Base-by-base conservation (phyloP, 2,113 vertebrate genomes). In the Trogon melanurus region DNA sequence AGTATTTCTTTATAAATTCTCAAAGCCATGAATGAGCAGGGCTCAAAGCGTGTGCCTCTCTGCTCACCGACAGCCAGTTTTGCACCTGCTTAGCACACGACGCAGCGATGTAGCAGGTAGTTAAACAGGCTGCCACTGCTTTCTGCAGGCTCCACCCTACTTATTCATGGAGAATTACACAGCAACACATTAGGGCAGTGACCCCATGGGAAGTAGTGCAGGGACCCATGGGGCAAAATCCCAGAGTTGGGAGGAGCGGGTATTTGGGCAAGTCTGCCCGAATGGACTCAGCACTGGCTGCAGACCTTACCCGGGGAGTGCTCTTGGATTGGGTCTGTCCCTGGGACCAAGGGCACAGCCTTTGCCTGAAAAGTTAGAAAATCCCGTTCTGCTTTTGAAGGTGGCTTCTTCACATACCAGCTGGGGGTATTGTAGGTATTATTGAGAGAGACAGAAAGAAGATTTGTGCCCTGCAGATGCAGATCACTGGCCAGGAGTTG, bases 121-220 rank as follows among this genome's bases (percentile, higher is more conserved):
- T 14, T 58, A 23, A 60, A n/a, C 44, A 48, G 57, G 83, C 69
- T 92, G 38, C 25, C 56, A 29, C 36, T 1, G 2, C 41, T 70
- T 86, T 36, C 85, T 19, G 67, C 85, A 80, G 71, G n/a, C 64
- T 86, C 23, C 9, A 0, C 51, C 3, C 1, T 1, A 2, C 21
- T 2, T 26, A 6, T 2, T 56, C 45, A 15, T 1, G 0, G 72
- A 0, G 6, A 67, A 21, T 34, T 70, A 27, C 34, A 27, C 41
- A 38, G 79, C 56, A 60, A n/a, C 32, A 23, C 2, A 0, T 57
- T 22, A 50, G 65, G 3, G 60, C 9, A 34, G 56, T 69, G 54
- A 62, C 36, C 32, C 45, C 0, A 0, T 2, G 6, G 27, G n/a
- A 60, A 71, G 38, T 2, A 1, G 10, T 12, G 27, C 62, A 54